Base-by-base conservation (phyloP, 2,888 invertebrate genomes). In the Ichneumon xanthorius region DNA sequence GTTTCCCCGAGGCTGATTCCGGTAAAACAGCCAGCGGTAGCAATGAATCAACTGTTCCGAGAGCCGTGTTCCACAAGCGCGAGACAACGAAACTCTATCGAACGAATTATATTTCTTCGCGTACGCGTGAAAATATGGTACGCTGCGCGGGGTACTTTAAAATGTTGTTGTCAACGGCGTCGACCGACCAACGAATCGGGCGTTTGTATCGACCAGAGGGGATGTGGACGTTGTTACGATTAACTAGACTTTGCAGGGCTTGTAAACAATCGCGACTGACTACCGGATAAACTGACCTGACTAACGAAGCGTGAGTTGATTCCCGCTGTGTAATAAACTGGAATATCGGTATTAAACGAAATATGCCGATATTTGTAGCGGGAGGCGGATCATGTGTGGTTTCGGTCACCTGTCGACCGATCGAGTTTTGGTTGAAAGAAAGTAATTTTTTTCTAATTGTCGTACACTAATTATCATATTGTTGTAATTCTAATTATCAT, bases 181-280 rank as follows among this genome's bases (percentile, higher is more conserved):
- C 55, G 55, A 58, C 33, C 58, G 71, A 67, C 48, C 37, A 55
- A 80, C 80, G 53, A 55, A 84, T 77, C 45, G 45, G 14, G 53
- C 45, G 30, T 50, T 40, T 30, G 61, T 45, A 22, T 63, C 19
- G 26, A 40, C 37, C 40, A 11, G 48, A 19, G 11, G 50, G 45
- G 14, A 70, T 45, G 26, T 50, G 33, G 33, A 61, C 73, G 71
- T 70, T 53, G 40, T 65, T 71, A 33, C 30, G 65, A 84, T 84
- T 71, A 76, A n/a, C 79, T 63, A 75, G 63, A 80, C 75, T 80
- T 80, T 70, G 22, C 63, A 22, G 37, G 16, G 55, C 40, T 30
- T 48, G 75, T 80, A 53, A 55, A 71, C 70, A 71, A 61, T 63
- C 40, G 53, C 40, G 26, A 40, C 6, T 55, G n/a, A 4, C 30